Base-by-base conservation (phyloP, 2,797 vertebrate genomes). In the Halcyon leucocephala region DNA sequence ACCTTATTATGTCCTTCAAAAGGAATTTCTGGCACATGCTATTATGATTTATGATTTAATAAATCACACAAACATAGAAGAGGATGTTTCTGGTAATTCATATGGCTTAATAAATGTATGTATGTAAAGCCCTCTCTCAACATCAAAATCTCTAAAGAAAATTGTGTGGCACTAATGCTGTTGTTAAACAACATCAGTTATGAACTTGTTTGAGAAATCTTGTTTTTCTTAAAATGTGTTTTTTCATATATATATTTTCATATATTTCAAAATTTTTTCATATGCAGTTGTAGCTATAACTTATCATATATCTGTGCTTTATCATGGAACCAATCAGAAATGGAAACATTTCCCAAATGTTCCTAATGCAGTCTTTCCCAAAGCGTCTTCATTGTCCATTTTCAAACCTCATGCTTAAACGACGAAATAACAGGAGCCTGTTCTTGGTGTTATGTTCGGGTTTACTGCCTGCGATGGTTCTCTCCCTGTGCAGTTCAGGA, bases 31-130 rank as follows among this genome's bases (percentile, higher is more conserved):
- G 91, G 64, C 74, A 77, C 37, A 41, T 84, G 42, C 64, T 89
- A 4, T 65, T 86, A 52, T 72, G 87, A 93, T 93, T 94, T 93
- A 73, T 82, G 81, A 64, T 94, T 89, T 93, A 89, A 90, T 94
- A 95, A 93, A 90, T 95, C 83, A 37, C 58, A 39, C 18, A 88
- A 73, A 79, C 25, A 41, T 11, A 64, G 60, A 73, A 89, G 76
- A 91, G 9, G 31, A 19, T 87, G 9, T 52, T 89, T 79, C 70
- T 79, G 24, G 55, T 90, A 74, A 39, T 77, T 84, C 37, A 65
- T 14, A 3, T 6, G 15, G 37, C 66, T 7, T 26, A 58, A 77
- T 51, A 64, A 82, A 57, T 42, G 4, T 60, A 33, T 17, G 21
- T 51, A 64, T n/a, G 31, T 44, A 49, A 88, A 90, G 41, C 54